Evolutionary conservation across 2,113 vertebrate genomes (phyloP), one percentile per base, ranked within the genome.

Genomic region (Coregonus clupeaformis): DNA sequence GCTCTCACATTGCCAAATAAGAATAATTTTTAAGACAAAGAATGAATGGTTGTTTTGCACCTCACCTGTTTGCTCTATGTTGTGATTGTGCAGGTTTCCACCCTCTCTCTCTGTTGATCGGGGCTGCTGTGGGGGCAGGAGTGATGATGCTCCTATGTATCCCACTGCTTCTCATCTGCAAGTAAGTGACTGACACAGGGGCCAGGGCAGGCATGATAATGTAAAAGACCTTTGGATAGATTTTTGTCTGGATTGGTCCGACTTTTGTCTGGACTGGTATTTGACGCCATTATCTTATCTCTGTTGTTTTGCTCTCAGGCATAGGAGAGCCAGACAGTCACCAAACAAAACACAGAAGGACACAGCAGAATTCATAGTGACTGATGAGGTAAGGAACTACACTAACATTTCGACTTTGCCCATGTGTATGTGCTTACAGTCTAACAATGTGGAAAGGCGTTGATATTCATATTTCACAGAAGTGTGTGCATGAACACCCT

Each of bases 101-200:
- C 20, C 2, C 20, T 24, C 1, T 72, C 20, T 78, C 84, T 55
- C 66, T 91, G 68, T 22, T 88, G 63, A 76, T 88, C 1, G 87
- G 85, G 22, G 84, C 76, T 75, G 82, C 77, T 18, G 80, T 4
- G 20, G 90, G 86, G 71, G 87, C 84, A 0, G 22, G 82, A 32
- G 81, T 66, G 71, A 89, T 90, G 87, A 42, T 87, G 70, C 3
- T 89, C 52, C 3, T 87, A 12, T 89, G 84, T 24, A 7, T 82
- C 65, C 84, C 85, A 0, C 32, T 91, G 75, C 70, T 90, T 67
- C 20, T 36, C 29, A 7, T 80, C 60, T 81, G 72, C 79, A 86
- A 83, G 91, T 91, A 42, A 86, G 85, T 6, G 4, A 25, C 29
- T 6, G 4, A 25, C 22, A 71, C 29, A 18, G 29, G 57, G 18